Evolutionary conservation across 2,797 vertebrate genomes (phyloP), one percentile per base, ranked within the genome.

Genomic region (Varecia variegata): DNA sequence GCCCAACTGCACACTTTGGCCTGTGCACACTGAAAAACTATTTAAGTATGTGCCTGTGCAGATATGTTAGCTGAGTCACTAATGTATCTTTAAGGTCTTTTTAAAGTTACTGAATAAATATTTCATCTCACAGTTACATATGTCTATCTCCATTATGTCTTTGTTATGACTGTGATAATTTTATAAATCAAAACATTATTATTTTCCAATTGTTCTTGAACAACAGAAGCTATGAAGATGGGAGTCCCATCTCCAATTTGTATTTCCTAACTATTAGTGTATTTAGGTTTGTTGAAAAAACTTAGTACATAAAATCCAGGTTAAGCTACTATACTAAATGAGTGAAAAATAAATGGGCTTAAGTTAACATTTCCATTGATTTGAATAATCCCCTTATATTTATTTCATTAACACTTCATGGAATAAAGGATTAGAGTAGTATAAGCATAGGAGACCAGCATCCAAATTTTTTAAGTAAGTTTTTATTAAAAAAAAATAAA

Each of bases 291-390:
- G 94, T 89, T 77, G 5, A 98, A 98, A 97, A 17, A 97, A 86
- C 89, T 96, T 93, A 79, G 25, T 94, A 79, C 94, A 97, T 97
- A 84, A 97, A 95, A 85, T 96, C 68, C 89, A 83, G 83, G 70
- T 79, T 96, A 96, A 96, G 58, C 67, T 97, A 97, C 97, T 96
- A 96, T 96, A 97, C 21, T 23, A 71, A 96, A 97, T 95, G 82
- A 93, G 96, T 93, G 40, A 96, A 96, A 98, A 98, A 98, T 92
- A 81, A 98, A 97, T 97, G 97, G 96, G 88, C 98, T 98, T 96
- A 98, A 95, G 56, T 97, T 98, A 96, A 97, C 94, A 94, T 98
- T 98, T 98, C 96, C 97, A 91, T 90, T 97, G 96, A 98, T 92
- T 88, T 97, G 84, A 98, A 68, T 81, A 76, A 32, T 13, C 50